Evolutionary conservation across 2,888 invertebrate genomes (phyloP), one percentile per base, ranked within the genome.

Genomic region (Euphydryas editha): DNA sequence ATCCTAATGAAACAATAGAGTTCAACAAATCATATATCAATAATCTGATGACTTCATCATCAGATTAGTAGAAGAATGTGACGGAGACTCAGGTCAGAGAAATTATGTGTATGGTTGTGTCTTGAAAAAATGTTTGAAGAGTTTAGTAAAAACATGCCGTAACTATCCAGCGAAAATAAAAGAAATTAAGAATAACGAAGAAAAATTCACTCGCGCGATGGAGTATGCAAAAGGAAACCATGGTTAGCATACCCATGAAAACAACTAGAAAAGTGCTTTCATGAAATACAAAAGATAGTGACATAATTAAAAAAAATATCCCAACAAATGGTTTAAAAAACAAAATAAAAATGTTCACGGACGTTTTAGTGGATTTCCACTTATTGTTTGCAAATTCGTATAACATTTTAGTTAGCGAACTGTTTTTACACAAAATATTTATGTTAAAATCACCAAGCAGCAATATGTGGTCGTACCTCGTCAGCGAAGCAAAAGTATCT

Each of bases 241-340:
- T 66, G 61, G 61, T 24, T 66, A 46, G 42, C 42, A n/a, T 66
- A 62, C 15, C 61, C 66, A 13, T 51, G 24, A 13, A 24, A 57
- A 11, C 8, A 42, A 58, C 2, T 61, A 17, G 44, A 58, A 51
- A 30, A 54, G 13, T 54, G 24, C 21, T 54, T 54, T 54, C 11
- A 54, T 21, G 54, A 54, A 10, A 54, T 54, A 24, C 54, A 54
- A 54, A 61, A 30, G 8, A 57, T 61, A n/a, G n/a, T n/a, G n/a
- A n/a, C n/a, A n/a, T n/a, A 24, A 4, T 24, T 4, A 24, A 24
- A 24, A 24, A 24, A 24, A 24, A 24, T 24, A 6, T 24, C 24
- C 24, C 24, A 24, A 24, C 24, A 24, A 24, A 24, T 24, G 24
- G 24, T 24, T 24, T 24, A 24, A 24, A 24, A 24, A 24, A 24